Evolutionary conservation across 2,797 vertebrate species (phyloP).

Genomic region (Geotrypetes seraphini): DNA sequence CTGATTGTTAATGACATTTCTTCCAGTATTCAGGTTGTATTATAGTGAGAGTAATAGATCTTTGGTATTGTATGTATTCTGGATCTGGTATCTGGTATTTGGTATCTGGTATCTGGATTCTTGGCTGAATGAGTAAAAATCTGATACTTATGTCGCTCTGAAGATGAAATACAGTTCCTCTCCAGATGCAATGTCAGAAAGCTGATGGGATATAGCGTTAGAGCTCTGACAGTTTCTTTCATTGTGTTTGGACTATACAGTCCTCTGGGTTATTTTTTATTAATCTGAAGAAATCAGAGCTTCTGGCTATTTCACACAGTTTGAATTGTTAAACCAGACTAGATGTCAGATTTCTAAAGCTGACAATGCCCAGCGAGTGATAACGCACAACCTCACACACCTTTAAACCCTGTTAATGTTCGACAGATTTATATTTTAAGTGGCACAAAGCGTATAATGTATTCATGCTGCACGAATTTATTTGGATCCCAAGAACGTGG

Average conservation of each 20-base stretch:
- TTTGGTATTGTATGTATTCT: constrained; percentile 5
- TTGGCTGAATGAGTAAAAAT: constrained; percentile 36
- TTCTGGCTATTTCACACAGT: constrained; percentile 37
- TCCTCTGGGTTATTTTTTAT: constrained; percentile 49
- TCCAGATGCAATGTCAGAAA: constrained; percentile 36
- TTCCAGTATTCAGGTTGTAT: constrained; percentile 26
- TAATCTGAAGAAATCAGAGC: constrained; percentile 47
- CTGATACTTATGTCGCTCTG: constrained; percentile 35
- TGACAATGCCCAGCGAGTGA: constrained; percentile 8
- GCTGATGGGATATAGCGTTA: constrained; percentile 25
- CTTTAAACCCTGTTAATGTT: constrained; percentile 15
- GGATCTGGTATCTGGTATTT: too few relatives aligned
- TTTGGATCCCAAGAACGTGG: not conserved
- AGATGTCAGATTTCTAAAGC: constrained; percentile 22
- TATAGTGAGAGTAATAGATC: constrained; percentile 12
- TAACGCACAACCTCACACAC: constrained; percentile 2
- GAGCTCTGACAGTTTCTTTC: constrained; percentile 28
- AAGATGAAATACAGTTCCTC: constrained; percentile 43
- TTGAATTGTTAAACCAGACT: constrained; percentile 41
- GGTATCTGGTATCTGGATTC: too few relatives aligned
- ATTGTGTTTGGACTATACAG: constrained; percentile 30
- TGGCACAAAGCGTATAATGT: not conserved
- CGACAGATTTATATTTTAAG: constrained; percentile 4
- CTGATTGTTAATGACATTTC: constrained; percentile 18
- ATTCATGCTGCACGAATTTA: not conserved